Evolutionary conservation across 2,888 invertebrate species (phyloP), one percentile per base, ranked within the genome.

Genomic region (Tenthredo notha): DNA sequence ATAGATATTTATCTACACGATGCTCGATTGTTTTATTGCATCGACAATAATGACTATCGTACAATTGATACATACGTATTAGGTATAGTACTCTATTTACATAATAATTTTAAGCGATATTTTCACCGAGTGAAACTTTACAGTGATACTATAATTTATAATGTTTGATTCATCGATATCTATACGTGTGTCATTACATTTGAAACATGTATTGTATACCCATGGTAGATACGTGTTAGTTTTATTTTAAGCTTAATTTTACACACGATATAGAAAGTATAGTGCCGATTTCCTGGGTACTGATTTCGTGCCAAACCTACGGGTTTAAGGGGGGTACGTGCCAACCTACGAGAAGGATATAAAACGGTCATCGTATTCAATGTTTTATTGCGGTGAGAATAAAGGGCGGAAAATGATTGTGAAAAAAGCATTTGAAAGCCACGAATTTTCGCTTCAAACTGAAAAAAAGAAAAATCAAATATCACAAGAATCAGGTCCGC

Each of bases 81-180:
- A 33, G 12, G 18, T 72, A 21, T n/a, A 40, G 15, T 29, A 37
- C 18, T 74, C 40, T 33, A 43, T 74, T 18, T 21, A 4, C 72
- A 74, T 74, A n/a, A 74, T 74, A 74, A 74, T 74, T 40, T 74
- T n/a, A 43, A 21, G 12, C 9, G 40, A 43, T 12, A 43, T 74
- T 74, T 74, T 74, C 72, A 43, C 72, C 72, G 40, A 74, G 72
- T 74, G 72, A 74, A 74, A 74, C 72, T 74, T 43, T 1, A 74
- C 67, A 18, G 18, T 67, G 6, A 18, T 29, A 65, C 7, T 25
- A 21, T 65, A 29, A 29, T 33, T 67, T 33, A 33, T 18, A 33
- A 67, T 29, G 12, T 67, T 18, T 18, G 29, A 15, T 67, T 67
- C 67, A 67, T 33, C 18, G 18, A 67, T 5, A 67, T 5, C 7